Percentiles rank a stretch among this genome's conserved stretches.
These are phyloP conservation scores for Cyclina sinensis DNA, from an alignment of 1,140 invertebrate genomes.

Conservation along the genomic window DNA sequence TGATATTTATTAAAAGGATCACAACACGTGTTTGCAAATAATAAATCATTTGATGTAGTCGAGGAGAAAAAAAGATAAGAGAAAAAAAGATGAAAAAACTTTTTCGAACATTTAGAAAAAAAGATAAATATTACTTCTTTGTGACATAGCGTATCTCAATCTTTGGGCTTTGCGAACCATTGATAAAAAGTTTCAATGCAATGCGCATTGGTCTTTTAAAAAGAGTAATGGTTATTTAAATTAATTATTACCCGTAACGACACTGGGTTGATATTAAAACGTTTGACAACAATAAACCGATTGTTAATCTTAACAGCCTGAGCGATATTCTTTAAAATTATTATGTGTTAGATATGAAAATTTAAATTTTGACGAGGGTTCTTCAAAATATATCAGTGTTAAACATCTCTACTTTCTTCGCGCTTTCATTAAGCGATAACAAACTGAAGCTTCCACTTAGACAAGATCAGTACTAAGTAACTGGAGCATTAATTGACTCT, in stretches of 20 bases:
- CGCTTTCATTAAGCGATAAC: too few species aligned
- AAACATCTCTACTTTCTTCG: too few species aligned
- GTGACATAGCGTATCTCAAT: background rate
- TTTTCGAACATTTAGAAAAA: background rate
- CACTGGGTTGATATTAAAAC: background rate
- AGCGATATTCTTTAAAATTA: background rate
- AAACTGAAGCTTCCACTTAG: too few species aligned
- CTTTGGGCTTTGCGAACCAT: background rate
- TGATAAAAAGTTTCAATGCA: background rate
- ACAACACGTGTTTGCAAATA: background rate
- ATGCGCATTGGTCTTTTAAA: background rate
- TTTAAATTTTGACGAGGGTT: background rate
- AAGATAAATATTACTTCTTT: background rate
- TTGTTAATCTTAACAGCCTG: background rate
- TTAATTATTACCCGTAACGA: constrained; percentile 5
- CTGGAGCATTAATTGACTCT: too few species aligned
- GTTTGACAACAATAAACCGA: background rate
- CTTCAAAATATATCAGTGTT: background rate
- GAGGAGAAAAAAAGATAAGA: background rate
- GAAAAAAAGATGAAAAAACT: background rate
- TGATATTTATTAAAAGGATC: too few species aligned
- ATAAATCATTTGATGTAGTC: background rate
- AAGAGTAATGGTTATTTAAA: constrained; percentile 3
- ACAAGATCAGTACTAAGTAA: too few species aligned
- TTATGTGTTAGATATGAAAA: background rate